A percentile compares a stretch with the other conserved stretches of the same genome.
Evolutionary conservation across 2,888 invertebrate species (phyloP).

Genomic region (Lottia gigantea): DNA sequence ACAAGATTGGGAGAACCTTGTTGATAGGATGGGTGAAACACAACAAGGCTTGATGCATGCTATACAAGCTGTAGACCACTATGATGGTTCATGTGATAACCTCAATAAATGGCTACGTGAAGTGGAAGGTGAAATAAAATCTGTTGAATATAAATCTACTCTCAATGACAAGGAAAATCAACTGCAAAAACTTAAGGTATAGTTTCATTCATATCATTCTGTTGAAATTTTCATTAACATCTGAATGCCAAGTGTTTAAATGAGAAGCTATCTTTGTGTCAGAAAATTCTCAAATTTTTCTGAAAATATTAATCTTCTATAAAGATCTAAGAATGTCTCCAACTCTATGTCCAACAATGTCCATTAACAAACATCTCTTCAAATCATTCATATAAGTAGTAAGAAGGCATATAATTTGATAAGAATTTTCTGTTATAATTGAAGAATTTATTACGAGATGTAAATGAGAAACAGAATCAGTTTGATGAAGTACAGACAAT

Average conservation of each 20-base stretch:
- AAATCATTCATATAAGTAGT: too few relatives aligned
- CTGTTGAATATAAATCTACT: slow-evolving; percentile 83
- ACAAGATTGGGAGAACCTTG: slow-evolving; percentile 87
- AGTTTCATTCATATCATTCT: neutral
- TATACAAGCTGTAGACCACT: slow-evolving; percentile 81
- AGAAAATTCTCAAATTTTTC: too few relatives aligned
- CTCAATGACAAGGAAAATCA: slow-evolving; percentile 84
- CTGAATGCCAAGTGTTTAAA: too few relatives aligned
- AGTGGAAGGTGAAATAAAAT: slow-evolving; percentile 86
- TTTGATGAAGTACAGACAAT: slow-evolving; percentile 89
- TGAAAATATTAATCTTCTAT: too few relatives aligned
- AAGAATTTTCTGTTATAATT: slow-evolving; percentile 20
- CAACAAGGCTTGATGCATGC: slow-evolving; percentile 86
- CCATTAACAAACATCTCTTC: too few relatives aligned
- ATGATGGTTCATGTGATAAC: slow-evolving; percentile 81
- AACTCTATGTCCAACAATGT: too few relatives aligned
- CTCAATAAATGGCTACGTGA: slow-evolving; percentile 87
- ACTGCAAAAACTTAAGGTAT: slow-evolving; percentile 78
- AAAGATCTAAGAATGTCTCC: too few relatives aligned
- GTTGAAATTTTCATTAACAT: too few relatives aligned
- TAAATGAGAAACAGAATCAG: slow-evolving; percentile 83
- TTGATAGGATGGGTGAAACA: slow-evolving; percentile 84
- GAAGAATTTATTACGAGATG: slow-evolving; percentile 65
- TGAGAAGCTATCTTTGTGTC: too few relatives aligned
- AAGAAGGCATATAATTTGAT: too few relatives aligned